Base-by-base conservation (phyloP, 37 sponge, comb jelly and placozoan genomes). In the Axinella damicornis region DNA sequence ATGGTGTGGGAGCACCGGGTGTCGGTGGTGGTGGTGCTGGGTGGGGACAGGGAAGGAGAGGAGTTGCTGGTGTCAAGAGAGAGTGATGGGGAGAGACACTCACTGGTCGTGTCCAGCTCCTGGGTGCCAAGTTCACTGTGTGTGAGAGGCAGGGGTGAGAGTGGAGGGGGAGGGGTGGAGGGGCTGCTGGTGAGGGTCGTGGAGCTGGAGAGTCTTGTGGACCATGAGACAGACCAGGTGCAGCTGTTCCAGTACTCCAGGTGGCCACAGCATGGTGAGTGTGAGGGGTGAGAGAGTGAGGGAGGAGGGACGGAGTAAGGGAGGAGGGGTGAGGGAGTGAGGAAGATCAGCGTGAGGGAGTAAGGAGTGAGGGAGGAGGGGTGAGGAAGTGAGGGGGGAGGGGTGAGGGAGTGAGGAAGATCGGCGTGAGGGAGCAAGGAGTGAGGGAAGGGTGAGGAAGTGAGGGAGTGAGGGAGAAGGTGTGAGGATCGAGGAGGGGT, bases 1-100 rank as follows among this genome's bases (percentile, higher is more conserved):
- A 78, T 90, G 76, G 38, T 90, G 24, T 90, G 90, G 90, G 90
- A 90, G 63, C 64, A 79, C 35, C n/a, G 85, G 4, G 67, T 80
- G 65, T 35, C 39, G 15, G 78, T 60, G 38, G 61, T 84, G 13
- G 65, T 84, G 6, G 71, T 84, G 31, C 33, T 90, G 21, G 59
- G 71, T 6, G 53, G 28, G 22, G 75, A 76, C 32, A 58, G 28
- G 15, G 90, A 84, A 41, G 83, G 31, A 52, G 81, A 57, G 70
- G 9, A 20, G 28, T 78, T 60, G 41, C 79, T 81, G 90, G 85
- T 80, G 34, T 76, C 72, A 1, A n/a, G 41, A 25, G 85, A 78
- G 1, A 53, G n/a, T 15, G 62, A 35, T 6, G 57, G 73, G 4
- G 6, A 46, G 6, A 11, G 30, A 0, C 65, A 84, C 52, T 19